phyloP scores from a whole-genome alignment of 2,113 vertebrate genomes.

The Nerophis ophidion region DNA sequence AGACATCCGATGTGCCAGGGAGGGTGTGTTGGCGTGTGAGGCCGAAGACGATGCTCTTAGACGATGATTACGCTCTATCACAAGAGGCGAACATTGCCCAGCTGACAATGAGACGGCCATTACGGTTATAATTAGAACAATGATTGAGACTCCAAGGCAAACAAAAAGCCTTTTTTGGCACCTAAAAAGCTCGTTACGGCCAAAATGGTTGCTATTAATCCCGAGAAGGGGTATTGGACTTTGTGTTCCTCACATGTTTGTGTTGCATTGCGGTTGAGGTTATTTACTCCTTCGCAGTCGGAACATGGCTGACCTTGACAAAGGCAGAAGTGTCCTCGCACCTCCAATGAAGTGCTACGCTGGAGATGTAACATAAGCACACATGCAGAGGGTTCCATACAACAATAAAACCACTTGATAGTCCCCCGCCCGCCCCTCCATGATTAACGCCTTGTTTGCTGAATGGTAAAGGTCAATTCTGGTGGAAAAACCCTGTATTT shows the following conservation, averaged over 20 bases:
- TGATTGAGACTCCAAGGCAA: constrained; percentile 57
- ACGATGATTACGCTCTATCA: constrained; percentile 44
- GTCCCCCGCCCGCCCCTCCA: constrained; percentile 10
- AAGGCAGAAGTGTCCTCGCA: constrained; percentile 9
- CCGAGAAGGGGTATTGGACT: constrained; percentile 48
- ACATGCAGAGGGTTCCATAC: constrained; percentile 13
- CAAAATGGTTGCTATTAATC: constrained; percentile 66
- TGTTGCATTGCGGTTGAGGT: constrained; percentile 15
- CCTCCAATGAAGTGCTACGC: background rate
- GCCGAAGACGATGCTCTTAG: constrained; percentile 25
- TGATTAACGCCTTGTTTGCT: constrained; percentile 57
- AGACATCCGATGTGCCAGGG: background rate
- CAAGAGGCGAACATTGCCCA: constrained; percentile 30
- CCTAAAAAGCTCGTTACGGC: constrained; percentile 67
- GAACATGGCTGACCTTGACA: constrained; percentile 32
- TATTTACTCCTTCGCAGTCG: constrained; percentile 22
- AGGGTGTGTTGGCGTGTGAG: constrained; percentile 15
- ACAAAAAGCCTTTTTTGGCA: constrained; percentile 56
- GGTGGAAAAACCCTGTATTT: constrained; percentile 57
- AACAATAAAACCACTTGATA: constrained; percentile 34
- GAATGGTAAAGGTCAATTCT: constrained; percentile 48
- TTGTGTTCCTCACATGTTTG: constrained; percentile 26
- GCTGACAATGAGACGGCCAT: constrained; percentile 31
- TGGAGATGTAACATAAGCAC: background rate
- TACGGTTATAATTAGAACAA: constrained; percentile 62